phyloP scores from a whole-genome alignment of 2,888 invertebrate species.

The Yponomeuta malinellus region DNA sequence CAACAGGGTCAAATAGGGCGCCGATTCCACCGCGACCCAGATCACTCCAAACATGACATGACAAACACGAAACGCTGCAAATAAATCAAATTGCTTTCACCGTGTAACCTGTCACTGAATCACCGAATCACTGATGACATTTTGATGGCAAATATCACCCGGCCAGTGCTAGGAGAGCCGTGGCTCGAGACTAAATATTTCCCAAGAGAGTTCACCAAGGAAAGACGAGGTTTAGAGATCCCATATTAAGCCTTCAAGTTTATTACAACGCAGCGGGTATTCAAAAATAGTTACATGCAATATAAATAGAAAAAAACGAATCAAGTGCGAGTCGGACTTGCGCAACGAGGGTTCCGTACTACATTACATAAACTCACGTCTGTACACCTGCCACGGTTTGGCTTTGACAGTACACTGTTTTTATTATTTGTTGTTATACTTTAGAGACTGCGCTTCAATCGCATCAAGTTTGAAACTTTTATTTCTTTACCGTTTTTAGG shows the following conservation, averaged over 20 bases:
- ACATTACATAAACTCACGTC: too few relatives aligned
- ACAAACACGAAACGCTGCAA: not conserved
- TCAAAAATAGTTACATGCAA: constrained; percentile 53
- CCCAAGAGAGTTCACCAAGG: not conserved
- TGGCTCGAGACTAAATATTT: not conserved
- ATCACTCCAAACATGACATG: not conserved
- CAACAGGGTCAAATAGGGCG: not conserved
- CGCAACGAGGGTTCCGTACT: too few relatives aligned
- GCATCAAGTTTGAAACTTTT: too few relatives aligned
- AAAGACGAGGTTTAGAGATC: not conserved
- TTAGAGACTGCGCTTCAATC: too few relatives aligned
- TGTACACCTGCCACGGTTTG: too few relatives aligned
- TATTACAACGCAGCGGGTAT: constrained; percentile 66
- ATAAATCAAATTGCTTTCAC: constrained; percentile 14
- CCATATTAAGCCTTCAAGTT: constrained; percentile 46
- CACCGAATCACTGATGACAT: constrained; percentile 67
- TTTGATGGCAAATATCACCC: constrained; percentile 47
- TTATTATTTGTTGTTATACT: too few relatives aligned
- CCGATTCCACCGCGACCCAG: constrained; percentile 3
- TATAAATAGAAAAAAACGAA: constrained; percentile 65
- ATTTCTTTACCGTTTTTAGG: too few relatives aligned
- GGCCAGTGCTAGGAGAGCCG: not conserved
- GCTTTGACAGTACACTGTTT: too few relatives aligned
- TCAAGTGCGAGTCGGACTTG: constrained; percentile 25
- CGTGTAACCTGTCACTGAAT: constrained; percentile 40